Percentiles rank a stretch among this genome's conserved stretches.
These are phyloP conservation scores for Leptodactylus fuscus DNA, from an alignment of 2,113 vertebrate species.

Conservation along the genomic window DNA sequence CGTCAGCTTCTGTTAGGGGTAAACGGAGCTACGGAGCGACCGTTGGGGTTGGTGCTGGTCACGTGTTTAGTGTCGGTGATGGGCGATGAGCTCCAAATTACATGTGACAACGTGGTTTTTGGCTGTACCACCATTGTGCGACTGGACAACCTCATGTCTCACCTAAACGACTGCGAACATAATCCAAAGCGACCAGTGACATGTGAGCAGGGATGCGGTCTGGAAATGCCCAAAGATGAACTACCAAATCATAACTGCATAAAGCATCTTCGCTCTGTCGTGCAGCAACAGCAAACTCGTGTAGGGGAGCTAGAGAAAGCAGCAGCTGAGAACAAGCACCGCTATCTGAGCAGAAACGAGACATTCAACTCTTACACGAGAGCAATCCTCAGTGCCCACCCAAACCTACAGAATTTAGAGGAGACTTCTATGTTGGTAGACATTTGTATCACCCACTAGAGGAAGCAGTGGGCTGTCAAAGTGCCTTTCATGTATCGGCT, in stretches of 20 bases:
- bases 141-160: slow-evolving; percentile 94
- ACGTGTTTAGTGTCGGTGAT: too few species aligned
- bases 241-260: slow-evolving; percentile 95
- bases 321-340: slow-evolving; percentile 92
- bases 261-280: slow-evolving; percentile 90
- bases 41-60: too few species aligned
- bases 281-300: slow-evolving; percentile 91
- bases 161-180: slow-evolving; percentile 97
- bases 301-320: slow-evolving; percentile 95
- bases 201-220: slow-evolving; percentile 94
- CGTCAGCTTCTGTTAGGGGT: slow-evolving; percentile 51
- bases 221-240: slow-evolving; percentile 99
- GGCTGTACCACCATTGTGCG: slow-evolving; percentile 92
- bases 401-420: too few species aligned
- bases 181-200: slow-evolving; percentile 96
- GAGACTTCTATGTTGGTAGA: too few species aligned
- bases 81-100: slow-evolving; percentile 96
- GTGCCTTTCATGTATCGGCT: slow-evolving; percentile 12
- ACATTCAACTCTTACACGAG: too few species aligned
- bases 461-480: background rate
- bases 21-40: slow-evolving; percentile 29
- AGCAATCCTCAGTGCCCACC: too few species aligned
- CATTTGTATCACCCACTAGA: too few species aligned
- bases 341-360: slow-evolving; percentile 93
- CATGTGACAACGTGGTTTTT: slow-evolving; percentile 93